Evolutionary conservation across 2,888 invertebrate genomes (phyloP), one percentile per base, ranked within the genome.

Genomic region (Agrochola circellaris): DNA sequence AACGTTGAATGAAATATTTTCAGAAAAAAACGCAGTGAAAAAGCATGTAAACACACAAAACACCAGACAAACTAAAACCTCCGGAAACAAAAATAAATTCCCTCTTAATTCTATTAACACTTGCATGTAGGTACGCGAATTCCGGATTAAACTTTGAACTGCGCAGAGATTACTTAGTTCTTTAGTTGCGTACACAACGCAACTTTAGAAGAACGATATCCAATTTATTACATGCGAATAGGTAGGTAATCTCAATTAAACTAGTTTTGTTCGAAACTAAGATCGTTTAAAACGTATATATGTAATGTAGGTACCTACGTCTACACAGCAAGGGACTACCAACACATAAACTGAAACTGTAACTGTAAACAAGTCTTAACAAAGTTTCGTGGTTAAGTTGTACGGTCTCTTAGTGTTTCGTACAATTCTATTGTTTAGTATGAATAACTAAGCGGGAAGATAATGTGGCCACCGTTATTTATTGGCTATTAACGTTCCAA

Each of bases 341-440:
- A 92, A 93, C 93, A 93, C 94, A 93, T 94, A 95, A 94, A 95
- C 93, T 93, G 93, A 89, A 94, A 93, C 93, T 92, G 92, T 92
- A 92, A 93, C 92, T 92, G 94, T 94, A 94, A 94, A 94, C 94
- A 95, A 95, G 94, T 94, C 94, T 93, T 93, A 94, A 94, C 94
- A 95, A 95, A 95, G 94, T 95, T 95, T 91, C 93, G 94, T 90
- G 95, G 95, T 93, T 93, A 93, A 94, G 93, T 94, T 95, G 91
- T 89, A 93, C 91, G 90, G 92, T 91, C 92, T 92, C 91, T 92
- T 91, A 92, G 92, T 92, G 93, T 92, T 92, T 91, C 91, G 89
- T 91, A 90, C 92, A 89, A 89, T 92, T 93, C 93, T 92, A 93
- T 88, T 88, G 87, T 89, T 92, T 89, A 89, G 92, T 90, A 91